Base-by-base conservation (phyloP, 2,888 invertebrate genomes). In the Drosophila aldrichi region DNA sequence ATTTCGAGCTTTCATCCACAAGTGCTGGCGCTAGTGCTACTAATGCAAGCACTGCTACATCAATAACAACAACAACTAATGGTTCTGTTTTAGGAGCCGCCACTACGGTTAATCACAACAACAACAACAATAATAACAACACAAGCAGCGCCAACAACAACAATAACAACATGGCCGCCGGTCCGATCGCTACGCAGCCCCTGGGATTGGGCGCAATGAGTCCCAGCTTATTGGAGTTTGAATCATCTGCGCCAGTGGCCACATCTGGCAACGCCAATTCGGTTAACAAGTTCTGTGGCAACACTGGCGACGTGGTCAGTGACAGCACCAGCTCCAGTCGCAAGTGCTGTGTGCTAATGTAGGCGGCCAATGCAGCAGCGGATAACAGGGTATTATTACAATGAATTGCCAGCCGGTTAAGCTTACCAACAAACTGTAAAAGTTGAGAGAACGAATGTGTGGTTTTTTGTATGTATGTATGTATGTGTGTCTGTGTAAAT, bases 241-340 rank as follows among this genome's bases (percentile, higher is more conserved):
- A 79, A 56, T 90, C 72, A 81, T 69, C 62, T 64, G 88, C 59
- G 29, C 70, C 89, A 10, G 56, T 83, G 10, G 56, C 82, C 4
- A 18, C 91, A 68, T 66, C 70, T 20, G 90, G 91, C 67, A 91
- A 65, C 64, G 71, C 75, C 72, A 77, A 59, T 60, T 71, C 78
- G 32, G 80, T 92, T 34, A 91, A 91, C 46, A 93, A 95, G 78
- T 96, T 96, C 92, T 94, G 95, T 14, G 97, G 97, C 16, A 94
- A 96, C 91, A 96, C 96, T 29, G 95, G 96, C 87, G 97, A 97
- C 83, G 96, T 96, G 72, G 95, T 96, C 69, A 96, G 96, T 75
- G 96, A 97, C 91, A 94, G 93, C 84, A 94, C 94, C 68, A 94
- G 94, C 89, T 95, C 94, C 86, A 96, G 94, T 59, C 84, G 84